Evolutionary conservation across 2,888 invertebrate species (phyloP).

Genomic region (Drosophila ochracea): DNA sequence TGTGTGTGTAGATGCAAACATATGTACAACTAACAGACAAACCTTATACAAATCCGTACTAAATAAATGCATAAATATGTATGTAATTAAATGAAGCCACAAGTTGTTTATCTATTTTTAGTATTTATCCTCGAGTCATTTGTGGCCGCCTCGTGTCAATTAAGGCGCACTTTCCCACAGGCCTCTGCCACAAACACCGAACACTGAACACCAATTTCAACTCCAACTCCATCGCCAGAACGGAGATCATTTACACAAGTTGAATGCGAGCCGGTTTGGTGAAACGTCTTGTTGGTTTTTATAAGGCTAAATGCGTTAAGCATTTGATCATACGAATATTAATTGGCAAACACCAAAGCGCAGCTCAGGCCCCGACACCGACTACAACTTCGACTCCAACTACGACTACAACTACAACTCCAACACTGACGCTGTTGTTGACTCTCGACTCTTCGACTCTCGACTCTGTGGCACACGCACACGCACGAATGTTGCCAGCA

Average conservation of each 20-base stretch:
- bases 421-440: not conserved
- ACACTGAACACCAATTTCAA: constrained; percentile 2
- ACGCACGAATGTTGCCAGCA: constrained; percentile 69
- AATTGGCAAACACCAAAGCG: constrained; percentile 78
- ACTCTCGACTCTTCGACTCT: constrained; percentile 3
- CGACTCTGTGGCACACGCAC: constrained; percentile 14
- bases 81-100: constrained; percentile 62
- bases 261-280: constrained; percentile 73
- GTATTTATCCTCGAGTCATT: constrained; percentile 7
- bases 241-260: constrained; percentile 74
- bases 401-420: not conserved
- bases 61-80: constrained; percentile 63
- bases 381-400: constrained; percentile 19
- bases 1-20: constrained; percentile 20
- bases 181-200: constrained; percentile 28
- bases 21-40: constrained; percentile 43
- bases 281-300: constrained; percentile 75
- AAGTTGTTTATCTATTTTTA: constrained; percentile 39
- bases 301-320: constrained; percentile 81
- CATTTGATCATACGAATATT: constrained; percentile 82
- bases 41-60: constrained; percentile 57
- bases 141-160: constrained; percentile 66
- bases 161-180: constrained; percentile 75
- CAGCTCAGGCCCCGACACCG: constrained; percentile 49
- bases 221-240: constrained; percentile 28